These are phyloP conservation scores for Anisognathus igniventris DNA, from an alignment of 2,797 vertebrate genomes.

Conservation along the genomic window DNA sequence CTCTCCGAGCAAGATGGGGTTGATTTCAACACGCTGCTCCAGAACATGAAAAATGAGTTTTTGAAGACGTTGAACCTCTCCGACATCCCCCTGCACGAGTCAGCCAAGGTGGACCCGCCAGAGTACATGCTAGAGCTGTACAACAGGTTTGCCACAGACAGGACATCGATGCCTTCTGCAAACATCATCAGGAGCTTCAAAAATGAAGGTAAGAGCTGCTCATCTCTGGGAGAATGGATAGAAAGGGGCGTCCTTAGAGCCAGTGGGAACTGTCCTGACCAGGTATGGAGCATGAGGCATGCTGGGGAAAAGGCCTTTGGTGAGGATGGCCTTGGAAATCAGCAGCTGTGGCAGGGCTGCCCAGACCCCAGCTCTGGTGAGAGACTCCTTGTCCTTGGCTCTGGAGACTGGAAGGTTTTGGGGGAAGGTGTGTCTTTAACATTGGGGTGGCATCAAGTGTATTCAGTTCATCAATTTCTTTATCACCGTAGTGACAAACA, in stretches of 20 bases:
- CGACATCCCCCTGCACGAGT: slow-evolving; percentile 75
- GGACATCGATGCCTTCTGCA: slow-evolving; percentile 88
- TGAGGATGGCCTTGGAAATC: background rate
- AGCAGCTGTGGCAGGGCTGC: background rate
- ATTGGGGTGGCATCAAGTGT: background rate
- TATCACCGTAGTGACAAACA: accelerated
- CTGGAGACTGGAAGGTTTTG: background rate
- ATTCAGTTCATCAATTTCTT: background rate
- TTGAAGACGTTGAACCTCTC: slow-evolving; percentile 90
- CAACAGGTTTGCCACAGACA: slow-evolving; percentile 93
- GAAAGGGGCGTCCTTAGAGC: accelerated
- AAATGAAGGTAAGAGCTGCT: slow-evolving; percentile 88
- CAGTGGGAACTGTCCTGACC: background rate
- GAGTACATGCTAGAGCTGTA: slow-evolving; percentile 99
- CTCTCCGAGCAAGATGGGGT: slow-evolving; percentile 84
- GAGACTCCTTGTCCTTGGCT: background rate
- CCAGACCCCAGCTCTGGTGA: background rate
- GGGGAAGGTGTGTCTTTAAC: background rate
- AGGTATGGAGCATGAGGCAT: accelerated
- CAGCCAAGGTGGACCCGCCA: slow-evolving; percentile 85
- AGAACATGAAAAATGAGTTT: slow-evolving; percentile 89
- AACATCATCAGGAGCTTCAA: slow-evolving; percentile 98
- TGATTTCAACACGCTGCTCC: slow-evolving; percentile 85
- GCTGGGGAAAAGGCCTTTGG: background rate
- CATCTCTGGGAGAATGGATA: background rate